Percentiles rank a stretch among this genome's conserved stretches.
Conservation (phyloP, 2,888 invertebrate species). For the Entomobrya multifasciata region DNA sequence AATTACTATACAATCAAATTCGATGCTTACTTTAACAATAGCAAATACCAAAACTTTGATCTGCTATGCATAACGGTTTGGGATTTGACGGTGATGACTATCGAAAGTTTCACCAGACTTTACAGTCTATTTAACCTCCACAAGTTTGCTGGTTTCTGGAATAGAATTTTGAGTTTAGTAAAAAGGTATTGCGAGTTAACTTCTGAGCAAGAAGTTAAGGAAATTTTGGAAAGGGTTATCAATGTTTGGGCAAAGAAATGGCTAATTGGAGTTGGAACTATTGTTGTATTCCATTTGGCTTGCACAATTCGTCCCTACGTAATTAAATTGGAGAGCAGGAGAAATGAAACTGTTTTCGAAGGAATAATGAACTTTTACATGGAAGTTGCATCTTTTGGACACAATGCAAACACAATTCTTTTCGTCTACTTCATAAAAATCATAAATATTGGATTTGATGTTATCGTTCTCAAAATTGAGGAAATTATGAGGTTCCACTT, state of each 20-base stretch:
- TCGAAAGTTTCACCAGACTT: background rate
- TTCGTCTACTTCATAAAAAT: conserved; percentile 39
- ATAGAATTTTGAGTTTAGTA: conserved; percentile 5
- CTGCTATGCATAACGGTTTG: background rate
- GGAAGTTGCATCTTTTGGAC: background rate
- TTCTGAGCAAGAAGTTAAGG: background rate
- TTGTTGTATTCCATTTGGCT: background rate
- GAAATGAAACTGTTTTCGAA: conserved; percentile 8
- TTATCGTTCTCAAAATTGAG: background rate
- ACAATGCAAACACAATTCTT: background rate
- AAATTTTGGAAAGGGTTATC: background rate
- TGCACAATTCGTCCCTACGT: conserved; percentile 14
- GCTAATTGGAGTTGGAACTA: background rate
- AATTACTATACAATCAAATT: conserved; percentile 40
- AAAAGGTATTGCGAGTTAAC: background rate
- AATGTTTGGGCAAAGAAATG: conserved; percentile 35
- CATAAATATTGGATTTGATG: conserved; percentile 36
- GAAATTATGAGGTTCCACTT: background rate
- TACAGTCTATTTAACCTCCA: background rate
- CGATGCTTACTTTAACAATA: background rate
- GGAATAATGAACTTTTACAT: conserved; percentile 51
- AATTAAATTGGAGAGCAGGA: background rate
- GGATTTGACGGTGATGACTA: background rate
- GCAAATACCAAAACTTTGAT: background rate
- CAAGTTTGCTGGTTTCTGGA: conserved; percentile 36